Percentiles rank a stretch among this genome's conserved stretches.
Evolutionary conservation across 2,888 invertebrate species (phyloP).

Genomic region (Minunthozetes semirufus): DNA sequence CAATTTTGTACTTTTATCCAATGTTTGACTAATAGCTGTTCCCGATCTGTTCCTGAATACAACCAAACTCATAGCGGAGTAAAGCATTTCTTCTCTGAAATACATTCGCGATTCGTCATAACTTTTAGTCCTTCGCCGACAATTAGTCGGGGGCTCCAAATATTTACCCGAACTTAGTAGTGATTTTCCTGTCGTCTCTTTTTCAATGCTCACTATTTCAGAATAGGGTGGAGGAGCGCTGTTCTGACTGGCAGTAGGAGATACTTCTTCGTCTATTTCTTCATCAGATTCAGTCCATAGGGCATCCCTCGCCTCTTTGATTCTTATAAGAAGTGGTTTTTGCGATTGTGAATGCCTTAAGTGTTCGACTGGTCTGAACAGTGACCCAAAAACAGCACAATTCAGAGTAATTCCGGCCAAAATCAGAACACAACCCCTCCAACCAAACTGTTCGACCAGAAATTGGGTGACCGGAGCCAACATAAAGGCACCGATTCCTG

Average conservation of each 20-base stretch:
- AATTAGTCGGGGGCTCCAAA: neutral
- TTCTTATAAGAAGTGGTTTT: conserved; percentile 50
- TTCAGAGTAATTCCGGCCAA: conserved; percentile 45
- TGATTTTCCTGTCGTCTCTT: neutral
- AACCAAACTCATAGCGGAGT: conserved; percentile 24
- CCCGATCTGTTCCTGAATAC: conserved; percentile 14
- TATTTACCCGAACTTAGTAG: neutral
- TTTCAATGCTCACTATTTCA: conserved; percentile 38
- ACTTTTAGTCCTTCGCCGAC: neutral
- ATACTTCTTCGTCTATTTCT: conserved; percentile 40
- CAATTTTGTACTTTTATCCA: conserved; percentile 1
- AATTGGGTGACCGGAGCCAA: conserved; percentile 85
- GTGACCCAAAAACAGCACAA: conserved; percentile 48
- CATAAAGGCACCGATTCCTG: conserved; percentile 83
- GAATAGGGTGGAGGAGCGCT: conserved; percentile 42
- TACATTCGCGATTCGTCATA: neutral
- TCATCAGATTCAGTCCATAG: conserved; percentile 45
- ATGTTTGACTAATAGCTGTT: neutral
- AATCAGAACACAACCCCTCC: conserved; percentile 83
- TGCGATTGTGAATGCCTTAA: conserved; percentile 44
- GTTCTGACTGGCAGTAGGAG: conserved; percentile 36
- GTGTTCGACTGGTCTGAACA: conserved; percentile 53
- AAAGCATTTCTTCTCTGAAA: conserved; percentile 32
- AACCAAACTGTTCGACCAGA: conserved; percentile 68
- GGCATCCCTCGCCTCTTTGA: conserved; percentile 49